Conservation (phyloP, 1,140 invertebrate species). For the Drosophila micromelanica region DNA sequence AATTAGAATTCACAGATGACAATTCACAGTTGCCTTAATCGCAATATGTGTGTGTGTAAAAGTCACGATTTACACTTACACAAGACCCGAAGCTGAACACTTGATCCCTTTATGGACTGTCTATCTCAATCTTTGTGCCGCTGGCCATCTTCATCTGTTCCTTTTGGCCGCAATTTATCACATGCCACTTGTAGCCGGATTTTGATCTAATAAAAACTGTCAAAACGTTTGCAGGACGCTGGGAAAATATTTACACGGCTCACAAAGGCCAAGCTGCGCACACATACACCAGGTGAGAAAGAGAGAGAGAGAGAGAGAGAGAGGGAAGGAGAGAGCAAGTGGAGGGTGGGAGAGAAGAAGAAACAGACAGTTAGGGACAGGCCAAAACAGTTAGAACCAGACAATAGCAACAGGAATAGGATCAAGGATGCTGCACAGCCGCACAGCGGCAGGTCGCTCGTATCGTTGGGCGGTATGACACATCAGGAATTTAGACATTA, state of each 20-base stretch:
- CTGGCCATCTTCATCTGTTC: constrained; percentile 33
- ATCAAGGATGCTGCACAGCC: constrained; percentile 43
- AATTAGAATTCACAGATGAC: constrained; percentile 18
- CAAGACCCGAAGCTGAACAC: constrained; percentile 38
- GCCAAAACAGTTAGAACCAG: constrained; percentile 54
- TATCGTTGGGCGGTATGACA: constrained; percentile 72
- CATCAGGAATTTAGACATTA: constrained; percentile 78
- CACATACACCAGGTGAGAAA: constrained; percentile 1
- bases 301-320: constrained; percentile 1
- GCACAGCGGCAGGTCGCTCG: constrained; percentile 57
- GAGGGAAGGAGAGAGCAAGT: background rate
- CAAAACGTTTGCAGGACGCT: constrained; percentile 80
- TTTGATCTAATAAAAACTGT: constrained; percentile 81
- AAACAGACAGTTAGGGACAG: constrained; percentile 16
- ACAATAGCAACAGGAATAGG: constrained; percentile 58
- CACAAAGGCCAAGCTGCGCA: constrained; percentile 35
- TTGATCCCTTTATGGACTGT: constrained; percentile 45
- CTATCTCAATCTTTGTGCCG: constrained; percentile 16
- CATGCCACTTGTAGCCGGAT: constrained; percentile 74
- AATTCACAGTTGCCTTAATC: constrained; percentile 18
- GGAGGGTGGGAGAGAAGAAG: background rate
- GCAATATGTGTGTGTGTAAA: constrained; percentile 39
- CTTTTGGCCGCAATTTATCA: constrained; percentile 77
- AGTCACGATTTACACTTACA: constrained; percentile 59
- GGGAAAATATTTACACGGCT: constrained; percentile 78